A percentile compares a stretch with the other conserved stretches of the same genome.
Evolutionary conservation across 2,797 vertebrate genomes (phyloP).

Genomic region (Gymnopithys bicolor): DNA sequence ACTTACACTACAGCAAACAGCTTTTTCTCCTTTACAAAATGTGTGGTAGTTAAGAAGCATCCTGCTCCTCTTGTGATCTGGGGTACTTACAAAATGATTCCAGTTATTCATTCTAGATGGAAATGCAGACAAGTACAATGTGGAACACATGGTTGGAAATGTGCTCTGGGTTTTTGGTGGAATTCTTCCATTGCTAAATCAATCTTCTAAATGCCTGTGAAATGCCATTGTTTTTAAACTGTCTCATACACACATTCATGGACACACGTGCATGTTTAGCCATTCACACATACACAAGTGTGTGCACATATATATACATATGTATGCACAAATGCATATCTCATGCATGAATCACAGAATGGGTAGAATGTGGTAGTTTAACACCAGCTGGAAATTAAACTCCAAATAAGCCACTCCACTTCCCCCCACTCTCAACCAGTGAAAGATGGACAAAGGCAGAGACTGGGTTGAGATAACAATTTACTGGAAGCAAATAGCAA

Average conservation of each 20-base stretch:
- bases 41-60: conserved; percentile 59
- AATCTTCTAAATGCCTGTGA: neutral
- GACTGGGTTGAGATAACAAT: neutral
- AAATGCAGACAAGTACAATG: conserved; percentile 61
- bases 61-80: conserved; percentile 62
- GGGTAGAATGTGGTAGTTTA: neutral
- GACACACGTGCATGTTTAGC: neutral
- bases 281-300: neutral
- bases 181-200: conserved; percentile 44
- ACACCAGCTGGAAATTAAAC: neutral
- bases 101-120: conserved; percentile 62
- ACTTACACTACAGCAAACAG: conserved; percentile 63
- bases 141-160: conserved; percentile 60
- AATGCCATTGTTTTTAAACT: neutral
- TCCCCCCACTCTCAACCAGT: neutral
- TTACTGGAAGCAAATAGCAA: neutral
- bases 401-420: neutral
- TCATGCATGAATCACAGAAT: neutral
- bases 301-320: neutral
- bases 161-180: conserved; percentile 44
- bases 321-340: no score
- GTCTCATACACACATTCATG: neutral
- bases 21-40: conserved; percentile 47
- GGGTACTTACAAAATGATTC: conserved; percentile 61
- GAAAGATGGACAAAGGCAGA: neutral